Conservation (phyloP, 1,140 invertebrate genomes). For the Drosophila cardini region DNA sequence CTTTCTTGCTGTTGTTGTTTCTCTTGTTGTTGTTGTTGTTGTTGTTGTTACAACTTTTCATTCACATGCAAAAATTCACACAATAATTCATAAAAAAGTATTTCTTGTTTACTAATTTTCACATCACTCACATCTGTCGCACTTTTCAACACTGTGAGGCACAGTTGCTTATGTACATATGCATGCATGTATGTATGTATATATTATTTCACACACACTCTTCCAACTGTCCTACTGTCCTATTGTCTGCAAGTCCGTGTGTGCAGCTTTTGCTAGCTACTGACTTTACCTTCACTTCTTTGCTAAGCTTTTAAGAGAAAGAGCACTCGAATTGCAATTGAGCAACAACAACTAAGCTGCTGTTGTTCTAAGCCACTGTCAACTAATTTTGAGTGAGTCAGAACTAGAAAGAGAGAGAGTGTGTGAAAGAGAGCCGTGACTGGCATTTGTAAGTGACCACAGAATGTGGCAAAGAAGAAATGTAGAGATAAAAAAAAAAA, state of each 20-base stretch:
- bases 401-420: conserved; percentile 5
- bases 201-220: conserved; percentile 6
- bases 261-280: background rate
- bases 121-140: conserved; percentile 50
- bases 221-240: conserved; percentile 11
- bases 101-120: conserved; percentile 55
- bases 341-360: conserved; percentile 38
- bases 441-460: conserved; percentile 30
- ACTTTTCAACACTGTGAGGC: conserved; percentile 59
- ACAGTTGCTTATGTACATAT: conserved; percentile 57
- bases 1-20: conserved; percentile 30
- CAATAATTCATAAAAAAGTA: conserved; percentile 70
- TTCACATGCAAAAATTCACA: conserved; percentile 82
- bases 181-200: no score
- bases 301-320: conserved; percentile 8
- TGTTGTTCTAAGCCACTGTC: conserved; percentile 33
- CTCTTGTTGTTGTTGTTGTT: conserved; percentile 43
- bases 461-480: conserved; percentile 40
- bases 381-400: conserved; percentile 30
- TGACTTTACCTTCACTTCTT: conserved; percentile 13
- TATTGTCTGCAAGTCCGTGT: conserved; percentile 12
- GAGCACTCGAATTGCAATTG: conserved; percentile 4
- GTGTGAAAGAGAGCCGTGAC: conserved; percentile 30
- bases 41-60: conserved; percentile 59
- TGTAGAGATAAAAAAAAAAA: conserved; percentile 30